Base-by-base conservation (phyloP, 1,140 invertebrate species). In the Drosophila pectinifera region DNA sequence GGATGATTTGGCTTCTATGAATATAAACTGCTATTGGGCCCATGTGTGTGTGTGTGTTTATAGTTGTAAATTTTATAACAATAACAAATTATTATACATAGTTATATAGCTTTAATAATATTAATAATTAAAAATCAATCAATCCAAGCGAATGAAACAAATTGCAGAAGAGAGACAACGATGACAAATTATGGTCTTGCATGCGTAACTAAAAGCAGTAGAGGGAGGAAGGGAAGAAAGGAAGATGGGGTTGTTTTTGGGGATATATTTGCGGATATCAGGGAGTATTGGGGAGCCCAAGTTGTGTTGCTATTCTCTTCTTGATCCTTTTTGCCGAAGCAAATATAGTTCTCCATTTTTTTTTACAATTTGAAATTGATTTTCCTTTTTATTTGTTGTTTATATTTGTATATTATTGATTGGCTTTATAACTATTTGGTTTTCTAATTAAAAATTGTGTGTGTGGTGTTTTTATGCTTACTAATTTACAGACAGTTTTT, bases 41-140 rank as follows among this genome's bases (percentile, higher is more conserved):
- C 70, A 74, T 83, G 69, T 78, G 41, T 68, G 58, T 65, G 59
- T 78, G 51, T 79, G 58, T 74, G 63, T 84, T 73, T 78, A 58
- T 64, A 86, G 54, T 63, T 82, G 48, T 79, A 73, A 55, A 88
- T 76, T 78, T 78, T 59, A 86, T 86, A 86, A 86, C 83, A 86
- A 86, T 86, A 86, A 86, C 83, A 86, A 86, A 86, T 86, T 76
- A 88, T 88, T 53, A 72, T 78, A 84, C 61, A 77, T 77, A 76
- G 73, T 79, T 86, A 56, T 70, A 79, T 70, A 79, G 67, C 69
- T 81, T 78, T 86, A 86, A 86, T 81, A 88, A 84, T 64, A 80
- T 67, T 63, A 77, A 70, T 75, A 81, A 86, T 82, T 67, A 78
- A 77, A 86, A 78, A 77, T 70, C 61, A 83, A 69, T 77, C 55